These are phyloP conservation scores for Brachyhypopomus occidentalis DNA, from an alignment of 2,113 vertebrate species.

Conservation along the genomic window DNA sequence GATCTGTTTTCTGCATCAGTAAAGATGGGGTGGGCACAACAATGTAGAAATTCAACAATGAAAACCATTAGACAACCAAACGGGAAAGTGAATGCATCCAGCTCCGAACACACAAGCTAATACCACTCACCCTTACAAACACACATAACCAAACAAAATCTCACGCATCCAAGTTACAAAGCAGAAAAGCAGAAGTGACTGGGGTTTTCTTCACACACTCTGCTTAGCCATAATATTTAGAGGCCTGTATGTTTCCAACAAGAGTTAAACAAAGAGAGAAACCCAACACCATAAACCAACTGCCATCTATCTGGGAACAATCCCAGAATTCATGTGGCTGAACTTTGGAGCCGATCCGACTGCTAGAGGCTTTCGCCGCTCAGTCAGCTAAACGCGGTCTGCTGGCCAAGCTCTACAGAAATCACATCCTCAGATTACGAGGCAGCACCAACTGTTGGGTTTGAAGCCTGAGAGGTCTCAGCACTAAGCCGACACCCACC, in stretches of 20 bases:
- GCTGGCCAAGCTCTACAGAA: slow-evolving; percentile 6
- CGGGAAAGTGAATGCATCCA: not conserved
- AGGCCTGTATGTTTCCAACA: slow-evolving; percentile 22
- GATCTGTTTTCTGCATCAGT: not conserved
- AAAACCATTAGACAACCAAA: slow-evolving; percentile 18
- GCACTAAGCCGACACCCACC: not conserved
- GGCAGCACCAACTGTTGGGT: not conserved
- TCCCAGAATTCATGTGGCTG: slow-evolving; percentile 45
- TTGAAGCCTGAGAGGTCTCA: not conserved
- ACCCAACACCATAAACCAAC: slow-evolving; percentile 20
- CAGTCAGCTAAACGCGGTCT: slow-evolving; percentile 33
- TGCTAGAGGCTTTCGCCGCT: slow-evolving; percentile 1
- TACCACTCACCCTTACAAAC: not conserved
- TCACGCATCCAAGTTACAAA: not conserved
- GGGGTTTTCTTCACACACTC: not conserved
- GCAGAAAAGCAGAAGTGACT: not conserved
- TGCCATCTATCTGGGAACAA: slow-evolving; percentile 44
- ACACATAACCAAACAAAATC: not conserved
- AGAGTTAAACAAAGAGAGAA: not conserved
- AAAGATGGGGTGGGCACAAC: not conserved
- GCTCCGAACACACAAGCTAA: not conserved
- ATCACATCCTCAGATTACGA: not conserved
- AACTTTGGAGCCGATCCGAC: slow-evolving; percentile 48
- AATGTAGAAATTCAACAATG: not conserved
- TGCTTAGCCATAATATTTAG: not conserved